A percentile compares a stretch with the other conserved stretches of the same genome.
These are phyloP conservation scores for Alethe diademata DNA, from an alignment of 2,113 vertebrate species.

Conservation along the genomic window DNA sequence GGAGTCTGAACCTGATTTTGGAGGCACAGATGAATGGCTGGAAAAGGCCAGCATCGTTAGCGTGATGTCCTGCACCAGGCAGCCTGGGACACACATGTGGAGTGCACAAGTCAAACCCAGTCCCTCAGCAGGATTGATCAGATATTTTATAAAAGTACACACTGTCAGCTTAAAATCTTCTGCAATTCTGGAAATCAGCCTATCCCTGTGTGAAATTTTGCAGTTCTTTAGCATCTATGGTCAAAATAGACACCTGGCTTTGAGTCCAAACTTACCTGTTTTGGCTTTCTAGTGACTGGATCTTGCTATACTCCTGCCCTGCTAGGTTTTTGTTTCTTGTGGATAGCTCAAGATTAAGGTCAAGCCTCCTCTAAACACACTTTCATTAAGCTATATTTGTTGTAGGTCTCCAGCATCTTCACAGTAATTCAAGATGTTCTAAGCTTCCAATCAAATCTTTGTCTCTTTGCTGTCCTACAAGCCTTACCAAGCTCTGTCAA, in stretches of 20 bases:
- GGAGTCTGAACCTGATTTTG: conserved; percentile 34
- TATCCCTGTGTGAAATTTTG: background rate
- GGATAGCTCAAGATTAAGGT: background rate
- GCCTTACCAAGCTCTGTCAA: background rate
- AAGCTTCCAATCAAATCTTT: background rate
- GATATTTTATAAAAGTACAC: background rate
- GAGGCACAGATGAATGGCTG: background rate
- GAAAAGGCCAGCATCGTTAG: background rate
- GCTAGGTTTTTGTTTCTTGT: background rate
- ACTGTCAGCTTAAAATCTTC: background rate
- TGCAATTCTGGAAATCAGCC: background rate
- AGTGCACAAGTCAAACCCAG: background rate
- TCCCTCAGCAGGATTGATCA: background rate
- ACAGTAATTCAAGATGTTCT: background rate
- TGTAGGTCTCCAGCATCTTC: background rate
- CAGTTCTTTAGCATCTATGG: accelerated
- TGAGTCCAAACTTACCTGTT: background rate
- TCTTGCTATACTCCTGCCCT: background rate
- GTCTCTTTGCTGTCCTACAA: background rate
- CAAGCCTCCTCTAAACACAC: background rate
- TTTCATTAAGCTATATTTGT: background rate
- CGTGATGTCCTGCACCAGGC: background rate
- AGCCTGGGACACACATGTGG: background rate
- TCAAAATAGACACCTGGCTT: background rate
- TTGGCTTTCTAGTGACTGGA: background rate